phyloP scores from a whole-genome alignment of 1,140 invertebrate species.

The Lepidurus apus region DNA sequence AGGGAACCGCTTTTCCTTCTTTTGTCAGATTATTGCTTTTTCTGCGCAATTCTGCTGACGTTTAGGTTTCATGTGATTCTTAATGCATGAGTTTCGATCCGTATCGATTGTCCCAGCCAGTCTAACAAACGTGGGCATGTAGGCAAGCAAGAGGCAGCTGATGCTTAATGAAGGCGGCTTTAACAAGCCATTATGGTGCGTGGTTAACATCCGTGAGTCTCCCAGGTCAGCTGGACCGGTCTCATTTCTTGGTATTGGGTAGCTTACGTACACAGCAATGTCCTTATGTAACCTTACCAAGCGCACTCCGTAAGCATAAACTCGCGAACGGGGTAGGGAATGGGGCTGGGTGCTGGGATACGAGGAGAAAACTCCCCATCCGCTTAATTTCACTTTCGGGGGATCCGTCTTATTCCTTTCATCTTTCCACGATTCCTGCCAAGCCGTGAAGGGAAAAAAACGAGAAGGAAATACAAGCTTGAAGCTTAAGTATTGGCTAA shows the following conservation, averaged over 20 bases:
- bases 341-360: not conserved
- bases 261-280: not conserved
- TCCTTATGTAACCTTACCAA: not conserved
- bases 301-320: not conserved
- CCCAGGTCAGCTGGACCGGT: not conserved
- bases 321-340: too few relatives aligned
- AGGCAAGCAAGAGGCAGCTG: not conserved
- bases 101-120: not conserved
- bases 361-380: not conserved
- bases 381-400: slow-evolving; percentile 2
- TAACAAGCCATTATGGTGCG: slow-evolving; percentile 4
- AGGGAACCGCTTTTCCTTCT: not conserved
- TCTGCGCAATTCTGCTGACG: slow-evolving; percentile 5
- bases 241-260: not conserved
- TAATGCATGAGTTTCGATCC: slow-evolving; percentile 12
- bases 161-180: slow-evolving; percentile 21
- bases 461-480: not conserved
- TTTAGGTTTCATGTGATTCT: not conserved
- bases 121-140: not conserved
- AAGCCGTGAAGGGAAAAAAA: not conserved
- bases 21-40: slow-evolving; percentile 9
- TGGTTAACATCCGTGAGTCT: slow-evolving; percentile 15
- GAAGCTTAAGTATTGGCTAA: slow-evolving; percentile 16
- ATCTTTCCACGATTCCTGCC: not conserved
- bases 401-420: slow-evolving; percentile 4